Evolutionary conservation across 1,140 invertebrate species (phyloP).

Genomic region (Drusus annulatus): DNA sequence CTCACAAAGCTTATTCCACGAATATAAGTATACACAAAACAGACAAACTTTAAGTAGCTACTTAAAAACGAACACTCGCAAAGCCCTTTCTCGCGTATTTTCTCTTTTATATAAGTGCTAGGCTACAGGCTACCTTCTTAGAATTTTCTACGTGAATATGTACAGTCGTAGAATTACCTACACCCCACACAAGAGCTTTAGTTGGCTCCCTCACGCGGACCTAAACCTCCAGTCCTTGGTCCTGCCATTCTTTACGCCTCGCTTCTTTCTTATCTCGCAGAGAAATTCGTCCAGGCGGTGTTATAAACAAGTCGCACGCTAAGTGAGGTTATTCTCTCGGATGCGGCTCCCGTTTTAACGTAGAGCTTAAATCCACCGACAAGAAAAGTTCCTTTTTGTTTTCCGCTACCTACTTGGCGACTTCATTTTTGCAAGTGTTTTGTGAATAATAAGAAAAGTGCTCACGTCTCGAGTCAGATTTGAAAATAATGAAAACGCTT

Average conservation of each 20-base stretch:
- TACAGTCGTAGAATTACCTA: neutral
- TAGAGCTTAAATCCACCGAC: slow-evolving; percentile 12
- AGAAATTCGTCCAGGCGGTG: slow-evolving; percentile 56
- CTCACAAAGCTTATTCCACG: too few species aligned
- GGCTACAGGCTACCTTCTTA: neutral
- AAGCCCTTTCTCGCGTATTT: too few species aligned
- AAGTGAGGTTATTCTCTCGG: slow-evolving; percentile 37
- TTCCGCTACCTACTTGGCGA: neutral
- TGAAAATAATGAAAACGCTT: too few species aligned
- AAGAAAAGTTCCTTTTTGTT: slow-evolving; percentile 8
- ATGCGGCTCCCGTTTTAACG: slow-evolving; percentile 43
- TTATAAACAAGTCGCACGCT: slow-evolving; percentile 52
- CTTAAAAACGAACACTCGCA: too few species aligned
- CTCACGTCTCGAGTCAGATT: too few species aligned
- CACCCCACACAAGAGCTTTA: slow-evolving; percentile 13
- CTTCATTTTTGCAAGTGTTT: slow-evolving; percentile 22
- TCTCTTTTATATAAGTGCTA: too few species aligned
- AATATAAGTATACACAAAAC: too few species aligned
- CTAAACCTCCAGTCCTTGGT: slow-evolving; percentile 11
- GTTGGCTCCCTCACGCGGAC: neutral
- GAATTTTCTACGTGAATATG: slow-evolving; percentile 49
- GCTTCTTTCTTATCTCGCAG: slow-evolving; percentile 55
- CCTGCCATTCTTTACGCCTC: slow-evolving; percentile 37
- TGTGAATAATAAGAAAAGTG: neutral
- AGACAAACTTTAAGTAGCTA: too few species aligned